Percentiles rank a stretch among this genome's conserved stretches.
Conservation (phyloP, 2,888 invertebrate genomes). For the Heliconius sara region DNA sequence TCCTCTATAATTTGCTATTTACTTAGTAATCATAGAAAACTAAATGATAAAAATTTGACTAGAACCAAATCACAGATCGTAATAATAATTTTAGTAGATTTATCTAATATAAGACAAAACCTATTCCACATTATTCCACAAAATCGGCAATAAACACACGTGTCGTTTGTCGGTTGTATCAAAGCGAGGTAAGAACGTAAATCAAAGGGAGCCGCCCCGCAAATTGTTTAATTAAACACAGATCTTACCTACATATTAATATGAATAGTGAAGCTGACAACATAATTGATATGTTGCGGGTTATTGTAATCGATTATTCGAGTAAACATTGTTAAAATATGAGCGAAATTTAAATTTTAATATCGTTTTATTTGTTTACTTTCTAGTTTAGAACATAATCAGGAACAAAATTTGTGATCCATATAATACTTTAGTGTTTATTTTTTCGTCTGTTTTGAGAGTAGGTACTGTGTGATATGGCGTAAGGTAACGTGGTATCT, state of each 20-base stretch:
- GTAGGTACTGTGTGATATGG: not conserved
- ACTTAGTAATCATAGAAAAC: not conserved
- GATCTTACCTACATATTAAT: constrained; percentile 38
- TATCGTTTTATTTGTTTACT: not conserved
- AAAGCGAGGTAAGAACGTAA: constrained; percentile 59
- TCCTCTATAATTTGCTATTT: not conserved
- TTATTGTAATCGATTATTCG: constrained; percentile 23
- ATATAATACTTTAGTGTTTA: too few relatives aligned
- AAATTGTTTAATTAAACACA: constrained; percentile 51
- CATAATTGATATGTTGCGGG: constrained; percentile 14
- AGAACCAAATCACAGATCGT: not conserved
- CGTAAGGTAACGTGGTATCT: too few relatives aligned
- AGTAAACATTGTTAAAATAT: not conserved
- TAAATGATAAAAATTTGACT: not conserved
- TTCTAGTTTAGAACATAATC: not conserved
- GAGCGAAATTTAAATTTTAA: not conserved
- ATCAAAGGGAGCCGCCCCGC: constrained; percentile 52
- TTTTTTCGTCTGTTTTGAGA: not conserved
- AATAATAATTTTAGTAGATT: not conserved
- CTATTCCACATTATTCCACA: constrained; percentile 32
- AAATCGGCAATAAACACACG: constrained; percentile 57
- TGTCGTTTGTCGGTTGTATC: constrained; percentile 61
- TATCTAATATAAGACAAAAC: constrained; percentile 3
- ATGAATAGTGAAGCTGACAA: constrained; percentile 32
- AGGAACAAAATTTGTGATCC: too few relatives aligned